A percentile compares a stretch with the other conserved stretches of the same genome.
These are phyloP conservation scores for Bombus confusus DNA, from an alignment of 1,140 invertebrate genomes.

Conservation along the genomic window DNA sequence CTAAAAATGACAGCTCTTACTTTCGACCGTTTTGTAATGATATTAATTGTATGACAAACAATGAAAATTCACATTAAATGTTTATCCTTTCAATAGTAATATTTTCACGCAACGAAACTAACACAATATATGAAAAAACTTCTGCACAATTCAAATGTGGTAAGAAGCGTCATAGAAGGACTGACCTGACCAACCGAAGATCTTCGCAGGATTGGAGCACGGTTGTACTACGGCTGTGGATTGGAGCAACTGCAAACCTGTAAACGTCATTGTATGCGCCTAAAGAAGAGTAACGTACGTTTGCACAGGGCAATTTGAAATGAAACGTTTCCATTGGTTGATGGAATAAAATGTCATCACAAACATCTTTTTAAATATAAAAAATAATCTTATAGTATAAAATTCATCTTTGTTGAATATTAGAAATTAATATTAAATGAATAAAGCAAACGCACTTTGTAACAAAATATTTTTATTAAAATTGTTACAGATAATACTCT, in stretches of 20 bases:
- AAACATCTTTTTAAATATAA: background rate
- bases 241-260: slow-evolving; percentile 41
- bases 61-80: slow-evolving; percentile 13
- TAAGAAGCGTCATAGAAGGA: slow-evolving; percentile 17
- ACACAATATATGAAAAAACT: background rate
- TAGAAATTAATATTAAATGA: background rate
- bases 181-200: slow-evolving; percentile 8
- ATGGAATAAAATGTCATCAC: background rate
- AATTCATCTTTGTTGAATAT: background rate
- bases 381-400: background rate
- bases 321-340: slow-evolving; percentile 27
- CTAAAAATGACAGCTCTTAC: slow-evolving; percentile 41
- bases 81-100: background rate
- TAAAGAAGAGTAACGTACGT: slow-evolving; percentile 11
- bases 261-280: background rate
- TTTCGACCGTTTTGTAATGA: background rate
- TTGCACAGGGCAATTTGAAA: slow-evolving; percentile 35
- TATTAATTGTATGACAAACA: background rate
- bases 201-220: slow-evolving; percentile 44
- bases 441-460: background rate
- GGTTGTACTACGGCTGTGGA: background rate
- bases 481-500: background rate
- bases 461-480: slow-evolving; percentile 36
- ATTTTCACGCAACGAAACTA: background rate
- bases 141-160: slow-evolving; percentile 31